These are phyloP conservation scores for Rhea pennata DNA, from an alignment of 2,113 vertebrate species.

Conservation along the genomic window DNA sequence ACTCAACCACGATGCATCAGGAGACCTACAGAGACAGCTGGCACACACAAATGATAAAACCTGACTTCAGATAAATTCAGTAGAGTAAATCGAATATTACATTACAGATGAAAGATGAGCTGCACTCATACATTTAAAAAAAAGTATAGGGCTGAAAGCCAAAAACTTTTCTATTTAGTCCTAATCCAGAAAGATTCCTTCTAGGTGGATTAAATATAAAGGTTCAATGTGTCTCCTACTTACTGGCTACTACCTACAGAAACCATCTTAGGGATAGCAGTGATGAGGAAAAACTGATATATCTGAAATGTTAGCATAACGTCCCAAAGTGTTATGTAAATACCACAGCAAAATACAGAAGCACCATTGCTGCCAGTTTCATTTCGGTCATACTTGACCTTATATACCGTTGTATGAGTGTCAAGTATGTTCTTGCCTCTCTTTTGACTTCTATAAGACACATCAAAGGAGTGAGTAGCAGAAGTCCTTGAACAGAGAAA, in stretches of 20 bases:
- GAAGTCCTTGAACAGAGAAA: not conserved
- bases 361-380: not conserved
- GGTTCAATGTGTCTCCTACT: not conserved
- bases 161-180: not conserved
- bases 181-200: not conserved
- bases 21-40: accelerated
- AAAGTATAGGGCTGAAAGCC: not conserved
- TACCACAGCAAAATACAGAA: not conserved
- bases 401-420: not conserved
- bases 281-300: slow-evolving; percentile 47
- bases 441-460: not conserved
- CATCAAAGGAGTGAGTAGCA: not conserved
- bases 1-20: not conserved
- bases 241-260: not conserved
- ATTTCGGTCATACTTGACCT: slow-evolving; percentile 13
- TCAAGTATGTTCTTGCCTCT: slow-evolving; percentile 16
- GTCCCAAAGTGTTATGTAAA: slow-evolving; percentile 15
- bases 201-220: not conserved
- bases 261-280: not conserved
- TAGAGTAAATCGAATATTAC: not conserved
- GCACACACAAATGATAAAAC: not conserved
- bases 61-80: not conserved
- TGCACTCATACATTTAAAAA: not conserved
- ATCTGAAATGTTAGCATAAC: slow-evolving; percentile 22
- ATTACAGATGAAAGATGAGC: not conserved